Conservation (phyloP, 1,140 invertebrate species). For the Hycleus cichorii region DNA sequence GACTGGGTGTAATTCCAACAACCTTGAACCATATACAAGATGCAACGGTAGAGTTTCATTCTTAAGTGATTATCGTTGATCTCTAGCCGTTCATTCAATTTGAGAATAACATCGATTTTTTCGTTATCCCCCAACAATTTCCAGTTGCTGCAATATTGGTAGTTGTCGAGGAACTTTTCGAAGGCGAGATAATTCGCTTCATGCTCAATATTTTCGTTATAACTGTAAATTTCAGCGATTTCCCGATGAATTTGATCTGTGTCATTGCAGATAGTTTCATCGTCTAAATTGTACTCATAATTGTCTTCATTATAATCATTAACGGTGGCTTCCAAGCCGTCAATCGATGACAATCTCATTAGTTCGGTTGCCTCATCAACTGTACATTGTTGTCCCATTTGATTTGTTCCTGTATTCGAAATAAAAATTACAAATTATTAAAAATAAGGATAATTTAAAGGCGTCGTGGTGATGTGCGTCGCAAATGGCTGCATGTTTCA, state of each 20-base stretch:
- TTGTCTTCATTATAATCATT: too few species aligned
- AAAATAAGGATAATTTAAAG: constrained; percentile 4
- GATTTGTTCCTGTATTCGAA: too few species aligned
- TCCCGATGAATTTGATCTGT: neutral
- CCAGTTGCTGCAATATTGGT: neutral
- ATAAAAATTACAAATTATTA: neutral
- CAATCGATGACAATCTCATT: neutral
- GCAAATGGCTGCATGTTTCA: constrained; percentile 4
- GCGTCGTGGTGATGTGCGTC: constrained; percentile 2
- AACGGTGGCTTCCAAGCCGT: neutral
- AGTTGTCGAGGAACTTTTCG: neutral
- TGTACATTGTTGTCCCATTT: too few species aligned
- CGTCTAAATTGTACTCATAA: too few species aligned
- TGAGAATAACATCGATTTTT: neutral
- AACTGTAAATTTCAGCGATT: constrained; percentile 1
- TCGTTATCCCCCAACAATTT: neutral
- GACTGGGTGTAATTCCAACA: neutral
- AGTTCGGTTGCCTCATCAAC: too few species aligned
- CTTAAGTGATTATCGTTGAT: neutral
- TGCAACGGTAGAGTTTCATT: neutral
- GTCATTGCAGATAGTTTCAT: neutral
- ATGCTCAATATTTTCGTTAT: neutral
- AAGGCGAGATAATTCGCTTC: neutral
- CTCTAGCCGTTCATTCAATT: neutral
- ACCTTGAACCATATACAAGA: constrained; percentile 2